Base-by-base conservation (phyloP, 2,888 invertebrate genomes). In the Bombylius discolor region DNA sequence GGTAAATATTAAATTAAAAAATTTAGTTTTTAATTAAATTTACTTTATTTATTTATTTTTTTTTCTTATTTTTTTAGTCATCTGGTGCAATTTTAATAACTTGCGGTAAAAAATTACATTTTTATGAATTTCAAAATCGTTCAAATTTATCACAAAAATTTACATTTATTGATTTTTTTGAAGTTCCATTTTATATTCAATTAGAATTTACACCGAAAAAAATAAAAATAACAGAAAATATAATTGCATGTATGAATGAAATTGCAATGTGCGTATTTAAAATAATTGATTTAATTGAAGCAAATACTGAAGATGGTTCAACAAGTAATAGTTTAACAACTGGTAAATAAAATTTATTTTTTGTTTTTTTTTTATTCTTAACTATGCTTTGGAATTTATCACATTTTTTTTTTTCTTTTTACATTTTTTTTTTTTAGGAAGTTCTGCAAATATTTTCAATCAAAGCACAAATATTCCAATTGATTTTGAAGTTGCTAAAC, bases 131-230 rank as follows among this genome's bases (percentile, higher is more conserved):
- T 59, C 79, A 80, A 59, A 74, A 82, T 11, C 81, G 82, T 64
- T 80, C 80, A 0, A 84, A 85, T 64, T 83, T 84, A 62, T 79
- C 80, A 49, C 84, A 84, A 2, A 82, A 81, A 64, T 76, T 82
- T 61, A 79, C 79, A 59, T 86, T 84, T 64, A 77, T 85, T 50
- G 86, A 86, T 66, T 85, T 86, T 65, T 80, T 84, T 62, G 82
- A 83, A 52, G 73, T 81, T 59, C 80, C 83, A 42, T 78, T 86
- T 65, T 78, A 80, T 49, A 71, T 88, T 4, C 81, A 82, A 62
- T 72, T 86, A 51, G 78, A 79, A 56, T 85, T 87, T 67, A 66
- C 74, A 23, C 83, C 85, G 5, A 69, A 73, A 4, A 76, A 79
- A 56, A 71, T 87, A 51, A 76, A 77, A 44, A 71, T 87, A 49